Base-by-base conservation (phyloP, 2,113 vertebrate species). In the Panthera leo region DNA sequence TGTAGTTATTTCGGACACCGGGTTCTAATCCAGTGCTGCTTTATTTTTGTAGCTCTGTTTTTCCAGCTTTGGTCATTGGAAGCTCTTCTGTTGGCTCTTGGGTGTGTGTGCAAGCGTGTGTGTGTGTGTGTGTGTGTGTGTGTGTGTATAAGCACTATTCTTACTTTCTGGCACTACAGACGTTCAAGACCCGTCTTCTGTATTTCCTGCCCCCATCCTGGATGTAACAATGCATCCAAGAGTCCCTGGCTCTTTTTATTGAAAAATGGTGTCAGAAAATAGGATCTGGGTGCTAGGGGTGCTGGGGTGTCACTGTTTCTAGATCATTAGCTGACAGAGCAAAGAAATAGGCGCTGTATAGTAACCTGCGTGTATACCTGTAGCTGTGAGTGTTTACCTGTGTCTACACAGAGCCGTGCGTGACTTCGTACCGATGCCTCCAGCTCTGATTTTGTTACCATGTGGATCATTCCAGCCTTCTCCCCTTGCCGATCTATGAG, bases 311-410 rank as follows among this genome's bases (percentile, higher is more conserved):
- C 58, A 0, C 14, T 34, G 65, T 27, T 21, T 31, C 45, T 15
- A 23, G 71, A 7, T 14, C 5, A 16, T 93, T 3, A 1, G 67
- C 86, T 70, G 23, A 12, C n/a, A 25, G 39, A 68, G 31, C 23
- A 5, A 11, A 68, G 85, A 76, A 85, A 4, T 7, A 1, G 2
- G 51, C 7, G 31, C 7, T 23, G 34, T 5, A 0, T 11, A 0
- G 0, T 9, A 3, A 27, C 34, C 25, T 0, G 25, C 4, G 6
- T 23, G 0, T 11, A 2, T 25, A 3, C 23, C 11, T 21, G 0
- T 3, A 6, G 29, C 55, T 51, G 0, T 11, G 78, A 7, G 3
- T 16, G 1, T 34, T 65, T 67, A 0, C 45, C 12, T 27, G 27
- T 9, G 0, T 34, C 80, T 82, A 0, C 25, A 6, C 15, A 19